Percentiles rank a stretch among this genome's conserved stretches.
These are phyloP conservation scores for Lasiurus cinereus DNA, from an alignment of 2,113 vertebrate genomes.

Conservation along the genomic window DNA sequence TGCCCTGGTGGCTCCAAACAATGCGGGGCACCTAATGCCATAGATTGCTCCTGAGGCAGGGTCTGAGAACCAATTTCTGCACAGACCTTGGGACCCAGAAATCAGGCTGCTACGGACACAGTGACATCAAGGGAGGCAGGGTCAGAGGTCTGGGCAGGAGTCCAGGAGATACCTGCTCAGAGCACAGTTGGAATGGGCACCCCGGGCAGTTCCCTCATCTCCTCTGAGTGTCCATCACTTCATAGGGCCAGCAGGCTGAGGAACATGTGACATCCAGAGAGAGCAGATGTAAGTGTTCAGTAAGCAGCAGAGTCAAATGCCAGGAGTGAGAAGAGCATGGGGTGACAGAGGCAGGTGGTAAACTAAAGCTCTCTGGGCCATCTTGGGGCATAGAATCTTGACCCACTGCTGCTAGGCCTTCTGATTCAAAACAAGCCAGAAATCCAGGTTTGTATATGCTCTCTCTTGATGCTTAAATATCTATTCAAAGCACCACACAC, in stretches of 20 bases:
- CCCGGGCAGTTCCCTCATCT: neutral
- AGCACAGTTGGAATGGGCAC: neutral
- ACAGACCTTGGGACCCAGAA: neutral
- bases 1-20: neutral
- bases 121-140: neutral
- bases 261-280: rapidly evolving
- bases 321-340: neutral
- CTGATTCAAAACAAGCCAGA: neutral
- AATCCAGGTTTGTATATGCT: neutral
- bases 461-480: neutral
- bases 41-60: neutral
- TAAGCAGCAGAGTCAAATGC: neutral
- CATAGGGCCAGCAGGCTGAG: neutral
- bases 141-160: neutral
- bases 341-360: rapidly evolving
- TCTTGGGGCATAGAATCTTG: rapidly evolving
- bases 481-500: neutral
- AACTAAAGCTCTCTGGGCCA: neutral
- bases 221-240: neutral
- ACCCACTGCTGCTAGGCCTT: neutral
- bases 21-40: rapidly evolving
- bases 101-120: neutral
- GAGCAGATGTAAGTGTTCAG: neutral
- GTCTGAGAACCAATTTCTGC: neutral
- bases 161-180: neutral